Conservation (phyloP, 1,140 invertebrate species). For the Probaryconus sp. region DNA sequence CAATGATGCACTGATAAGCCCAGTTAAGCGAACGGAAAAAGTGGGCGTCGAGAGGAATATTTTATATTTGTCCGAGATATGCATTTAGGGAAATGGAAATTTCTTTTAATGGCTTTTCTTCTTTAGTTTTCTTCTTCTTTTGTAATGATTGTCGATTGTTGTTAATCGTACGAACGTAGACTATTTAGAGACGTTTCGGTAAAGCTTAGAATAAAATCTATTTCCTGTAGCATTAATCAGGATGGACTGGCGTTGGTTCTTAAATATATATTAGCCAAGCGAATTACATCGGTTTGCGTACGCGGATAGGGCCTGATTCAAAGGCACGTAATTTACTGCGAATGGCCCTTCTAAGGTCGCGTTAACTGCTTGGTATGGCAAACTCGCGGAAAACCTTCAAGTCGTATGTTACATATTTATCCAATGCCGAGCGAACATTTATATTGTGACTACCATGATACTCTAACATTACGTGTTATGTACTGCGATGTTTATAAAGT, state of each 20-base stretch:
- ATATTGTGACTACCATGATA: slow-evolving; percentile 22
- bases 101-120: no score
- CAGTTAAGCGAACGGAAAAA: no score
- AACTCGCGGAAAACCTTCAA: slow-evolving; percentile 47
- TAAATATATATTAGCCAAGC: slow-evolving; percentile 26
- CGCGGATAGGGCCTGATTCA: slow-evolving; percentile 25
- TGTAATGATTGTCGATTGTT: no score
- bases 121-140: no score
- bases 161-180: no score
- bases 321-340: slow-evolving; percentile 44
- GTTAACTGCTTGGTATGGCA: slow-evolving; percentile 51
- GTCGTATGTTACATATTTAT: slow-evolving; percentile 49
- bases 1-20: slow-evolving; percentile 37
- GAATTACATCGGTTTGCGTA: slow-evolving; percentile 44
- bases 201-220: no score
- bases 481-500: no score
- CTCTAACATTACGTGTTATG: not conserved
- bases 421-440: slow-evolving; percentile 25
- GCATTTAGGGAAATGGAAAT: no score
- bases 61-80: no score
- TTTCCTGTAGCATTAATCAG: slow-evolving; percentile 10
- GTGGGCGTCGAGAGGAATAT: no score
- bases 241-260: slow-evolving; percentile 31
- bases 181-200: no score
- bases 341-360: slow-evolving; percentile 42